These are phyloP conservation scores for Pasiphila rectangulata DNA, from an alignment of 2,888 invertebrate genomes.

Conservation along the genomic window DNA sequence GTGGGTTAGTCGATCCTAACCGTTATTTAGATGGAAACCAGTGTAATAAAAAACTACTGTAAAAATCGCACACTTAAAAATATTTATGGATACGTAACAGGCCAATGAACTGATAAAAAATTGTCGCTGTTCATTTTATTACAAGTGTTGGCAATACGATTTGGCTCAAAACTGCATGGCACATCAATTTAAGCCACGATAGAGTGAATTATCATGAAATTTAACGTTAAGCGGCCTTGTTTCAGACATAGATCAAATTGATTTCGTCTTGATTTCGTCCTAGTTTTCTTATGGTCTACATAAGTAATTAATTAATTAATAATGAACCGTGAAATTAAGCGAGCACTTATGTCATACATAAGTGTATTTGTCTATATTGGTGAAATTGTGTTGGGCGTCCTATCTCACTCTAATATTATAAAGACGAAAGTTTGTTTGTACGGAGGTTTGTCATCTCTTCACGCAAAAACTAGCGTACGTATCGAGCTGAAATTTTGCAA, in stretches of 20 bases:
- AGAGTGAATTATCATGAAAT: slow-evolving; percentile 26
- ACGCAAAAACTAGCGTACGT: too few relatives aligned
- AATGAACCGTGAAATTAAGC: too few relatives aligned
- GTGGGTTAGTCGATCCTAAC: slow-evolving; percentile 4
- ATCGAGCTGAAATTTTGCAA: too few relatives aligned
- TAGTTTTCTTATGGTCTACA: too few relatives aligned
- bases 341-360: too few relatives aligned
- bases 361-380: too few relatives aligned
- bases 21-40: slow-evolving; percentile 23
- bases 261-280: neutral
- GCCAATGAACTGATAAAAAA: slow-evolving; percentile 42
- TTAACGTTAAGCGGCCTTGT: neutral
- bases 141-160: slow-evolving; percentile 36
- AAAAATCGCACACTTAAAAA: slow-evolving; percentile 23
- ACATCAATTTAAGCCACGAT: slow-evolving; percentile 28
- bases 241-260: neutral
- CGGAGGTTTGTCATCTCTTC: too few relatives aligned
- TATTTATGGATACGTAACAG: slow-evolving; percentile 29
- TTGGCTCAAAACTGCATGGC: slow-evolving; percentile 40
- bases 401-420: too few relatives aligned
- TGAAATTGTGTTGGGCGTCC: too few relatives aligned
- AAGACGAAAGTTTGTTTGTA: too few relatives aligned
- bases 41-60: slow-evolving; percentile 23
- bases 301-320: too few relatives aligned
- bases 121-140: slow-evolving; percentile 41